Base-by-base conservation (phyloP, 1,140 invertebrate species). In the Latrodectus geometricus region DNA sequence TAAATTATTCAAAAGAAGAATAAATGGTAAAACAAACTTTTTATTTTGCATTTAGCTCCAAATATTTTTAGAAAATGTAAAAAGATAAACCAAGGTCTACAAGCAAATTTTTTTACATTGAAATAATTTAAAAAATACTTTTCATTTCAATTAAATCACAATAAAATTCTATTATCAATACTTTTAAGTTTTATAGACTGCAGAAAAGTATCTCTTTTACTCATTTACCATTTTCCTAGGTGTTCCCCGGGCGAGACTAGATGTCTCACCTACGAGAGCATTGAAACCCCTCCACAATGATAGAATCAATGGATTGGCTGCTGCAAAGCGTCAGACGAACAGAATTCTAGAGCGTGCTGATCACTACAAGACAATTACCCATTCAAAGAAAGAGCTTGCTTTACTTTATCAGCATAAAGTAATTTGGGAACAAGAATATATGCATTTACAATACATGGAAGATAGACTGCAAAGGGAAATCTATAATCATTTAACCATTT, bases 191-290 rank as follows among this genome's bases (percentile, higher is more conserved):
- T 65, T 65, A 3, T 65, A 65, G 7, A 2, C 61, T 65, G 12
- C n/a, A 4, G 1, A 15, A 65, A 65, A 3, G n/a, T 15, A 65
- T 65, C 12, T 15, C 12, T 72, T 72, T 72, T 72, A 35, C 35
- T 35, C 35, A 35, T 5, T 35, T 35, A 35, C 35, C 5, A 35
- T 35, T 35, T 70, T 50, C 56, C 56, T 20, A 87, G 85, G 85
- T 66, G 85, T 87, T 65, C 76, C 76, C 72, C 66, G 77, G 12
- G 35, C 77, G 49, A 77, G 75, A 72, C 65, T 49, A 20, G 83
- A 86, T 61, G 75, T 69, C 17, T 87, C 85, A 7, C 85, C 90
- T 96, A 98, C 91, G 97, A 98, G 96, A 97, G 96, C 91, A 97
- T 98, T 92, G 95, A 95, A 95, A 65, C 82, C 72, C 20, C 50